Base-by-base conservation (phyloP, 2,888 invertebrate genomes). In the Frankliniella intonsa region DNA sequence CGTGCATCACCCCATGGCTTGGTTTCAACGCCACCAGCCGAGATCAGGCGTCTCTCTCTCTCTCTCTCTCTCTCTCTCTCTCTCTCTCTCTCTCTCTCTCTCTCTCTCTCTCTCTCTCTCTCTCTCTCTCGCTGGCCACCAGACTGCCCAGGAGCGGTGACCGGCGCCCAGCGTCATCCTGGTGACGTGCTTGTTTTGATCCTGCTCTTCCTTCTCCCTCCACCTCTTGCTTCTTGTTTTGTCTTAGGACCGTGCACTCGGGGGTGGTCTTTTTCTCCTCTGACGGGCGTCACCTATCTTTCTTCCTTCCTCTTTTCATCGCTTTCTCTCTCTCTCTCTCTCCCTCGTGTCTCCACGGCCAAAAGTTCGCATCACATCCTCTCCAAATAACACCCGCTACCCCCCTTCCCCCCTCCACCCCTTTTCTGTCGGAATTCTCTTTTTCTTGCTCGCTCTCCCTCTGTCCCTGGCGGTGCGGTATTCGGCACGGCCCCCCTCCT, bases 181-280 rank as follows among this genome's bases (percentile, higher is more conserved):
- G 69, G 69, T 76, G 69, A 76, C 69, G 69, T 76, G 22, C 22
- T 76, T 76, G 69, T 76, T 76, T 76, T 76, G 11, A 76, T 25
- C 25, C 38, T 38, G 38, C 38, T 38, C 38, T 38, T 5, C 38
- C n/a, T n/a, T 22, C 69, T 22, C 69, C 69, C 69, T 76, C 55
- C 55, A 5, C 55, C 55, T 14, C 55, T 38, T 38, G 14, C 14
- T 55, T 19, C 38, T 38, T 38, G 38, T 19, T 55, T 55, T 55
- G 55, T 5, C 55, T 19, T 19, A 55, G 55, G 55, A 7, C 55
- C 14, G 55, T 14, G 55, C 19, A 19, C 55, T 14, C 55, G 5
- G 55, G n/a, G n/a, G 38, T 38, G 38, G 38, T 38, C 38, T 38
- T 38, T 38, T 38, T 38, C 38, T 5, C 38, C 38, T 38, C 38